Conservation (phyloP, 1,140 invertebrate genomes). For the Asobara japonica region DNA sequence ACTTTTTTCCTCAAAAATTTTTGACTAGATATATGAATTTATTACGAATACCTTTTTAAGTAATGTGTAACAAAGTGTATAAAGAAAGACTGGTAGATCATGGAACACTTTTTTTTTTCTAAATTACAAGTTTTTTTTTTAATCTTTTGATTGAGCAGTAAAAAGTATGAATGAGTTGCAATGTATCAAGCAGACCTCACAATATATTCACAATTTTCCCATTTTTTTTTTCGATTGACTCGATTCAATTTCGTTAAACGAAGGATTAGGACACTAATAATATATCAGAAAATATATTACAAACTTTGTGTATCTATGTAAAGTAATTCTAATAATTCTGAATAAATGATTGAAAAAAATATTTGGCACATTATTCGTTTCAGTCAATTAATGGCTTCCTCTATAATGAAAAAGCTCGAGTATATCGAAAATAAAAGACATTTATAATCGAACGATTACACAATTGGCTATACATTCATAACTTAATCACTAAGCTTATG, state of each 20-base stretch:
- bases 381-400: slow-evolving; percentile 1
- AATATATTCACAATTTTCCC: not conserved
- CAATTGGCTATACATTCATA: not conserved
- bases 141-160: not conserved
- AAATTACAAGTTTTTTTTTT: slow-evolving; percentile 6
- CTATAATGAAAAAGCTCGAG: not conserved
- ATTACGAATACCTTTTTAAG: not conserved
- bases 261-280: not conserved
- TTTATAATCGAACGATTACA: not conserved
- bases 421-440: not conserved
- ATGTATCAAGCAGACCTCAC: not conserved
- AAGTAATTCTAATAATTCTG: not conserved
- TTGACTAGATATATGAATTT: not conserved
- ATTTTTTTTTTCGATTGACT: not conserved
- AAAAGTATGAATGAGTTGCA: not conserved
- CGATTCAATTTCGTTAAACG: not conserved
- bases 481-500: not conserved
- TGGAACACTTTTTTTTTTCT: not conserved
- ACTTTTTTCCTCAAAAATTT: not conserved
- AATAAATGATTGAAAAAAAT: not conserved
- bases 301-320: slow-evolving; percentile 5
- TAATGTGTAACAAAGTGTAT: slow-evolving; percentile 15
- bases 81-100: slow-evolving; percentile 15
- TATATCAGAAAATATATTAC: not conserved
- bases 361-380: slow-evolving; percentile 24